Base-by-base conservation (phyloP, 2,113 vertebrate species). In the Grammomys surdaster region DNA sequence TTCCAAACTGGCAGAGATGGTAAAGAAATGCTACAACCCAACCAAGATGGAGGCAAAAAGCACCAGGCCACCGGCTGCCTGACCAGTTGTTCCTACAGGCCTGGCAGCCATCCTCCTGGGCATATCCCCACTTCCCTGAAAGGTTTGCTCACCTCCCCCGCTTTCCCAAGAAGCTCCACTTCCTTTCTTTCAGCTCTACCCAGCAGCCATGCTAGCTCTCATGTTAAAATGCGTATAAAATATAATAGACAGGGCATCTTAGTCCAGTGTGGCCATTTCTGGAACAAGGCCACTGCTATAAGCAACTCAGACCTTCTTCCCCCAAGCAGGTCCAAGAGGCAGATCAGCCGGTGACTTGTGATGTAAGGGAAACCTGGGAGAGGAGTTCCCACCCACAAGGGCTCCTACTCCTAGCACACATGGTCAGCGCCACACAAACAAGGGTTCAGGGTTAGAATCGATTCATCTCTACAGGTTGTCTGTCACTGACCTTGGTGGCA, bases 201-300 rank as follows among this genome's bases (percentile, higher is more conserved):
- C 51, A 20, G 58, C 40, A 17, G 33, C 72, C 65, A 36, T 28
- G 54, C 33, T 24, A 7, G 65, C 1, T 13, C 40, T 7, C 13
- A 14, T 0, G 19, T 75, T 5, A 11, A 70, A 7, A 0, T 0
- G 2, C 0, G 12, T 3, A 14, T 1, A 36, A 19, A 22, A 63
- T 7, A 9, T 2, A 14, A 36, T 0, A 0, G 8, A 28, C 6
- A 19, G 48, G 16, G 8, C 19, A 13, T 2, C 54, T 60, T 28
- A 60, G 69, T 10, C 63, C 14, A 7, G 7, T 0, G 76, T 2
- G 10, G 72, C 43, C 88, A 36, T 10, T 58, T 19, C 1, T 20
- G 60, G 60, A 33, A 12, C 0, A 13, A 4, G 48, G 31, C 75
- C 26, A 20, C 9, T 3, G 5, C 6, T 14, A 22, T 14, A 9